Evolutionary conservation across 2,797 vertebrate species (phyloP).

Genomic region (Gymnoscopelus braueri): DNA sequence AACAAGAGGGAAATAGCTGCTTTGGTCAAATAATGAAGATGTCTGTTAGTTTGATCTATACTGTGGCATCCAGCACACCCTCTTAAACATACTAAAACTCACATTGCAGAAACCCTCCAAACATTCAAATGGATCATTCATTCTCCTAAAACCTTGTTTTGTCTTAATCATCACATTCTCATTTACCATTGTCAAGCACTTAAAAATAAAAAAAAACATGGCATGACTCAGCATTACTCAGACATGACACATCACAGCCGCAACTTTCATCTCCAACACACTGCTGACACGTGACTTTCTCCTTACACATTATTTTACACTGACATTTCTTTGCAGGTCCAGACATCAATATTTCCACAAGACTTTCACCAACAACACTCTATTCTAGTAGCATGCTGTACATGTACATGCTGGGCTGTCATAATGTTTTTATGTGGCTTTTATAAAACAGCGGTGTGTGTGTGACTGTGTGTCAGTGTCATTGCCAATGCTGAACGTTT

Average conservation of each 20-base stretch:
- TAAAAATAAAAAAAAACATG: conserved; percentile 1
- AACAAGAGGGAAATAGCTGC: conserved; percentile 17
- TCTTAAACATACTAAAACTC: no score
- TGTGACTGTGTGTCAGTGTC: no score
- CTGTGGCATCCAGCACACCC: background rate
- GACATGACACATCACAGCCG: conserved; percentile 13
- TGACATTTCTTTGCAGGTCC: no score
- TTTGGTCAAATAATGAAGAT: conserved; percentile 45
- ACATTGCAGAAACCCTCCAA: conserved; percentile 1
- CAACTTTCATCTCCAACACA: conserved; percentile 15
- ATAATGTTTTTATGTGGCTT: conserved; percentile 9
- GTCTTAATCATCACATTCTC: conserved; percentile 5
- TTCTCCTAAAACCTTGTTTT: background rate
- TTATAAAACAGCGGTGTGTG: background rate
- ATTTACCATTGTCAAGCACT: background rate
- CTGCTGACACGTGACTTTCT: no score
- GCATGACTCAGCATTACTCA: conserved; percentile 20
- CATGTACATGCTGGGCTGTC: conserved; percentile 36
- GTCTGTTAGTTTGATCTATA: conserved; percentile 16
- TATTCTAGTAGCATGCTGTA: conserved; percentile 14
- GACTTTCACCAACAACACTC: conserved; percentile 29
- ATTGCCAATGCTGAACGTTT: no score
- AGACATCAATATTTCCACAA: no score
- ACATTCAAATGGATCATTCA: conserved; percentile 18
- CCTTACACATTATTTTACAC: no score